A percentile compares a stretch with the other conserved stretches of the same genome.
Evolutionary conservation across 2,797 vertebrate species (phyloP).

Genomic region (Sebastes trivittatus): DNA sequence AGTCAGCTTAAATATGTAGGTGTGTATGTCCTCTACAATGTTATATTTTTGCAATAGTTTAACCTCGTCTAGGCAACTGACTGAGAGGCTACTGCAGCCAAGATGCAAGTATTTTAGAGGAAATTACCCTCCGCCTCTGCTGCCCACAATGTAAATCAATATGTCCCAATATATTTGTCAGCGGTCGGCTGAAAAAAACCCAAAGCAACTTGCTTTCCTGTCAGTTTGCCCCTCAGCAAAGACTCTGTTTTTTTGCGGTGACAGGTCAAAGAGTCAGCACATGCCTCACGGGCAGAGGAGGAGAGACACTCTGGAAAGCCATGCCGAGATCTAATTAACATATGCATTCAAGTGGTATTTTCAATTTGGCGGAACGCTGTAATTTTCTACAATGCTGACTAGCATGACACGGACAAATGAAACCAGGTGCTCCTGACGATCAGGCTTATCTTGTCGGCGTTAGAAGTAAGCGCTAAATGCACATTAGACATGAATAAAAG

Average conservation of each 20-base stretch:
- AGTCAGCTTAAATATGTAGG: slow-evolving; percentile 17
- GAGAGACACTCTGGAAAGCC: slow-evolving; percentile 67
- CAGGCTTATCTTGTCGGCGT: slow-evolving; percentile 28
- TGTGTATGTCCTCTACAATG: slow-evolving; percentile 8
- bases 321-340: slow-evolving; percentile 73
- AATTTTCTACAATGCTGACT: slow-evolving; percentile 65
- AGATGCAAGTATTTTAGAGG: slow-evolving; percentile 57
- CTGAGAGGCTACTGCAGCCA: slow-evolving; percentile 24
- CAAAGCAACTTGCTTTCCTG: slow-evolving; percentile 56
- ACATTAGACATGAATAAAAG: slow-evolving; percentile 9
- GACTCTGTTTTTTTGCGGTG: slow-evolving; percentile 63
- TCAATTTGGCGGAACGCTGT: slow-evolving; percentile 68
- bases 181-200: slow-evolving; percentile 49
- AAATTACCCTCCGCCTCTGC: slow-evolving; percentile 54
- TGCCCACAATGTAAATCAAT: slow-evolving; percentile 64
- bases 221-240: slow-evolving; percentile 58
- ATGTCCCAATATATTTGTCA: slow-evolving; percentile 57
- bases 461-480: slow-evolving; percentile 19
- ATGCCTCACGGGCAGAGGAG: slow-evolving; percentile 70
- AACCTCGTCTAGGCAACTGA: slow-evolving; percentile 25
- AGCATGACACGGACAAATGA: slow-evolving; percentile 55
- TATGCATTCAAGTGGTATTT: slow-evolving; percentile 69
- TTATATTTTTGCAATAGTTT: slow-evolving; percentile 11
- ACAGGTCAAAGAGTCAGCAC: slow-evolving; percentile 79
- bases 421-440: slow-evolving; percentile 59